Conservation (phyloP, 2,888 invertebrate genomes). For the Calephelis perditalis region DNA sequence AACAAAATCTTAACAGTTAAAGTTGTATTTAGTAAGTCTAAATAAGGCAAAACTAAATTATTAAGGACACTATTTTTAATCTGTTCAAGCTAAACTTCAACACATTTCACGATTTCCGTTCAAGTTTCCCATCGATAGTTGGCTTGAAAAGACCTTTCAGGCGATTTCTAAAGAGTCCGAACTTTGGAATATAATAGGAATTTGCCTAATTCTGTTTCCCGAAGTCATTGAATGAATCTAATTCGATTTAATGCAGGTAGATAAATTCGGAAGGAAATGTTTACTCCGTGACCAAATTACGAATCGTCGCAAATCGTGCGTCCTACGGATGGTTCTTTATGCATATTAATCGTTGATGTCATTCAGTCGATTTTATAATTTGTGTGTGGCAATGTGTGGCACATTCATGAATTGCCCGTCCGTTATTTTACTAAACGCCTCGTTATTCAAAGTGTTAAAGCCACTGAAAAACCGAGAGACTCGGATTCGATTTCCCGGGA, state of each 20-base stretch:
- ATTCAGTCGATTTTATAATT: too few relatives aligned
- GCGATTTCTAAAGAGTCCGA: neutral
- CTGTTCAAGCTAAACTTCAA: too few relatives aligned
- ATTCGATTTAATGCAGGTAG: conserved; percentile 20
- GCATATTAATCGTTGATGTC: neutral
- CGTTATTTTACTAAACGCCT: too few relatives aligned
- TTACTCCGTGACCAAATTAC: conserved; percentile 27
- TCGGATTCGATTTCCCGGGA: neutral
- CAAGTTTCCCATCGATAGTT: neutral
- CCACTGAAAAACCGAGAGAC: too few relatives aligned
- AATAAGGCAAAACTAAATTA: neutral
- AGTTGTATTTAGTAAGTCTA: too few relatives aligned
- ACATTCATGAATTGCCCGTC: too few relatives aligned
- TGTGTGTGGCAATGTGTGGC: too few relatives aligned
- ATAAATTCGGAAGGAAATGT: conserved; percentile 27
- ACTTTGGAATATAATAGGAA: conserved; percentile 1
- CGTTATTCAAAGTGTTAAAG: too few relatives aligned
- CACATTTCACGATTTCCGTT: neutral
- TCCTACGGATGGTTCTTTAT: neutral
- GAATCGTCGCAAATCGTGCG: conserved; percentile 4
- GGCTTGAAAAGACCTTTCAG: neutral
- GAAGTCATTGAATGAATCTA: conserved; percentile 7
- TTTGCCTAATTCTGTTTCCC: neutral
- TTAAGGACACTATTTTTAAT: too few relatives aligned
- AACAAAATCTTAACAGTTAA: too few relatives aligned